phyloP scores from a whole-genome alignment of 2,113 vertebrate genomes.

The Lonchura striata region DNA sequence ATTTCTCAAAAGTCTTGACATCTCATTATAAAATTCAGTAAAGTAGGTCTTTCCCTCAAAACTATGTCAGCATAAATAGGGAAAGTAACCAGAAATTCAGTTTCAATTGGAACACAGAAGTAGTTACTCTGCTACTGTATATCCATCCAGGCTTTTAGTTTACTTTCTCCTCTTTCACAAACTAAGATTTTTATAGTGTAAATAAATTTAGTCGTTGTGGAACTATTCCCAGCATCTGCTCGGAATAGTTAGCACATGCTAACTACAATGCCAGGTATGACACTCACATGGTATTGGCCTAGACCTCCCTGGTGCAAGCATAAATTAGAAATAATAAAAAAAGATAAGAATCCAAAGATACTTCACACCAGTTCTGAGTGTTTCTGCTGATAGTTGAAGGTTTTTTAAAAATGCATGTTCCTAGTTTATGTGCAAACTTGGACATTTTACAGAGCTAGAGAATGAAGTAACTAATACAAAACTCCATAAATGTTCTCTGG shows the following conservation, averaged over 20 bases:
- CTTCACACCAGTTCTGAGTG: neutral
- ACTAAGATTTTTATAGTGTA: neutral
- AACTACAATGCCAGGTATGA: neutral
- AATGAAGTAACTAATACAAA: neutral
- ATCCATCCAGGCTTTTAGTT: neutral
- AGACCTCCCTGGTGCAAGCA: neutral
- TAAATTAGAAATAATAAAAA: neutral
- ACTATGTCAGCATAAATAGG: neutral
- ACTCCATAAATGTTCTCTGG: neutral
- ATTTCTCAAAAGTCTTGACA: conserved; percentile 11
- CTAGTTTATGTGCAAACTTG: neutral
- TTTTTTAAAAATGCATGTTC: neutral
- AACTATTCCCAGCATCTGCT: neutral
- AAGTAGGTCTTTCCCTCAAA: neutral
- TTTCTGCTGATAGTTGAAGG: neutral
- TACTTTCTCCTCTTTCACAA: neutral
- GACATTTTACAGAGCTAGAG: neutral
- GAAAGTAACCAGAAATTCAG: neutral
- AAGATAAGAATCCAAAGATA: neutral
- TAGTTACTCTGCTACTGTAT: neutral
- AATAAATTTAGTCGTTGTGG: neutral
- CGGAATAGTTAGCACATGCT: neutral
- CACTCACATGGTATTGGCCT: neutral
- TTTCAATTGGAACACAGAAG: neutral
- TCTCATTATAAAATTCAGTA: neutral